Base-by-base conservation (phyloP, 2,113 vertebrate genomes). In the Thalassarche chlororhynchos region DNA sequence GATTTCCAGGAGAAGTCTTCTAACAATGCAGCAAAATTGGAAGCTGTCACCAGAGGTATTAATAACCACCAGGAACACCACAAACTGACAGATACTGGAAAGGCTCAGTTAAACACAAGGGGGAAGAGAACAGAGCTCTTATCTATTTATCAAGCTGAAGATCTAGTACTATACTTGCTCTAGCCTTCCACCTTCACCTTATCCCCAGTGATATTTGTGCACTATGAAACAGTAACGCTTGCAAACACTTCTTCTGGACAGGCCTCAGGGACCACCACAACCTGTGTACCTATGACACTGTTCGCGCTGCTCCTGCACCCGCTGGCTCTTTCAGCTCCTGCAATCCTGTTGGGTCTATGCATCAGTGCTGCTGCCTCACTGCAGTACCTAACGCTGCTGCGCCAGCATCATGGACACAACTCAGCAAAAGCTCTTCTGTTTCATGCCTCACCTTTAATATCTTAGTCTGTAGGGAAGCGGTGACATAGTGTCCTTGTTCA, bases 401-500 rank as follows among this genome's bases (percentile, higher is more conserved):
- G 9, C 62, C 57, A 83, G 62, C 2, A 4, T 47, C 51, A 20
- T 0, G 4, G 60, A 78, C 62, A 57, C 21, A 71, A 14, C 81
- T 79, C 81, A 36, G 38, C 42, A 87, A 69, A 58, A 94, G 57
- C 52, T 72, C 61, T 79, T 78, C 77, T 75, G 65, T 68, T 96
- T 71, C 61, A 12, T 2, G 19, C 31, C 65, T 94, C 84, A 83
- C 72, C 57, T 82, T 89, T 64, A 78, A 62, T 7, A 42, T 8
- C 12, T 21, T 17, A 28, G 36, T 18, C 64, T 23, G 29, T 24
- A 70, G 80, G 42, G 77, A 94, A 84, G 64, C 0, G 3, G 70
- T 90, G 84, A 93, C 86, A 92, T 3, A 34, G 84, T 14, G 62
- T 91, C 90, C 95, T 88, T 65, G 24, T 72, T 95, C 77, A 93